These are phyloP conservation scores for Drosophila antonietae DNA, from an alignment of 2,888 invertebrate species.

Conservation along the genomic window DNA sequence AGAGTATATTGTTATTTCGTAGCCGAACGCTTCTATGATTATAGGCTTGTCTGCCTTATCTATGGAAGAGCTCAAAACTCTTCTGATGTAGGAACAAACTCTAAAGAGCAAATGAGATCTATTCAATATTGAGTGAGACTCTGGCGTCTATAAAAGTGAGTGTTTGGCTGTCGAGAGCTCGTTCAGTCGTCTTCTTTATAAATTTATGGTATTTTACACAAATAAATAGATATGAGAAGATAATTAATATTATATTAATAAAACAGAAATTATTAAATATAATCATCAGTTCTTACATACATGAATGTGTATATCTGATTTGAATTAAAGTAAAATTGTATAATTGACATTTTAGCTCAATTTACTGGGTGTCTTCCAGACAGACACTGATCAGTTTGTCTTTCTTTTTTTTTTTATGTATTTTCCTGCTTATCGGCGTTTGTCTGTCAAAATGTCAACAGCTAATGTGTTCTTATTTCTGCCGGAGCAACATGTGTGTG, in stretches of 20 bases:
- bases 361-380: neutral
- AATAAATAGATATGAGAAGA: too few relatives aligned
- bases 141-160: neutral
- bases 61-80: neutral
- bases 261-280: too few relatives aligned
- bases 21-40: too few relatives aligned
- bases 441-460: slow-evolving; percentile 64
- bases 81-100: neutral
- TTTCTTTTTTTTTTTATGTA: neutral
- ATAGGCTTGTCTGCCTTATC: neutral
- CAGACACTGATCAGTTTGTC: neutral
- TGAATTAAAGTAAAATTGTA: neutral
- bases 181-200: too few relatives aligned
- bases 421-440: slow-evolving; percentile 38
- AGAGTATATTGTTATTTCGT: neutral
- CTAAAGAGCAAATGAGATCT: too few relatives aligned
- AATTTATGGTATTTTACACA: too few relatives aligned
- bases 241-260: too few relatives aligned
- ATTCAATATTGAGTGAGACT: neutral
- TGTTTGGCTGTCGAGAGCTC: neutral
- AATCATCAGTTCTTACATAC: too few relatives aligned
- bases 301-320: too few relatives aligned
- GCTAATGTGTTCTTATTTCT: slow-evolving; percentile 52
- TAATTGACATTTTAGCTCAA: neutral
- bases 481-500: slow-evolving; percentile 41